Conservation (phyloP, 1,140 invertebrate species). For the Drosophila paulistorum region DNA sequence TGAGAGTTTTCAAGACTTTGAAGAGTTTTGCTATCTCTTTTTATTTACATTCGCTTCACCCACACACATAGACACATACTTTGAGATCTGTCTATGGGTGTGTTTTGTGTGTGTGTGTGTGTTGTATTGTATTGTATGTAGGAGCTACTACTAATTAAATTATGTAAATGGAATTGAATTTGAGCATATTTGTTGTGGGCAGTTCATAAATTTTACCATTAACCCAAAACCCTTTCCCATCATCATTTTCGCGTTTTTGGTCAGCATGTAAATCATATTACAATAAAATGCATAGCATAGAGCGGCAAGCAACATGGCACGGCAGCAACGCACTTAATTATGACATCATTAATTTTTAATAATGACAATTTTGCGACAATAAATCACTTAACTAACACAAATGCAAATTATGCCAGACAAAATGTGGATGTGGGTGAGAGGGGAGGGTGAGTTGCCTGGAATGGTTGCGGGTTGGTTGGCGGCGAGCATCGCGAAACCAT, state of each 20-base stretch:
- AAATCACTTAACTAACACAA: constrained; percentile 78
- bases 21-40: too few relatives aligned
- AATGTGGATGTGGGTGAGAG: background rate
- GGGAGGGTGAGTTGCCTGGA: background rate
- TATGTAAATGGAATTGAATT: constrained; percentile 72
- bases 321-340: constrained; percentile 67
- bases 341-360: constrained; percentile 81
- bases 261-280: constrained; percentile 72
- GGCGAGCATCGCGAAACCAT: constrained; percentile 11
- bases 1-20: background rate
- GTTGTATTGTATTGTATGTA: too few relatives aligned
- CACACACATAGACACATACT: too few relatives aligned
- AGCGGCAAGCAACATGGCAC: constrained; percentile 24
- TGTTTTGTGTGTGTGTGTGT: background rate
- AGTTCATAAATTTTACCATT: constrained; percentile 71
- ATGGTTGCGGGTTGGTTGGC: constrained; percentile 3
- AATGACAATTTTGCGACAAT: constrained; percentile 80
- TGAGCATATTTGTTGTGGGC: constrained; percentile 67
- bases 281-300: constrained; percentile 64
- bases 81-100: background rate
- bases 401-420: constrained; percentile 32
- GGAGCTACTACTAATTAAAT: constrained; percentile 53
- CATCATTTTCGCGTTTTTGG: constrained; percentile 27
- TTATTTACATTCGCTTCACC: too few relatives aligned
- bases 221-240: constrained; percentile 14